phyloP scores from a whole-genome alignment of 1,140 invertebrate species.

The Anagrus nilaparvatae region DNA sequence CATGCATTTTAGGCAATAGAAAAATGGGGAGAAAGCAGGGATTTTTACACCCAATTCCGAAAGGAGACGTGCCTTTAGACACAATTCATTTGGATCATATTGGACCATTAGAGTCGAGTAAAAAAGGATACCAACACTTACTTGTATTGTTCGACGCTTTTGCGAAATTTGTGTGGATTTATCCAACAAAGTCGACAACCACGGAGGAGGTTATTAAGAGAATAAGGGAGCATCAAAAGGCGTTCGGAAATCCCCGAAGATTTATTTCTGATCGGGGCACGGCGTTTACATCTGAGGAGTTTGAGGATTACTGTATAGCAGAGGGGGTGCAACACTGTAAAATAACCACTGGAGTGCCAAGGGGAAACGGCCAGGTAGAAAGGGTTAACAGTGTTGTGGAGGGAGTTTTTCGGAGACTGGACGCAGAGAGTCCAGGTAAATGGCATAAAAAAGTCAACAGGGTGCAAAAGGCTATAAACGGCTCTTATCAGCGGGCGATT shows the following conservation, averaged over 20 bases:
- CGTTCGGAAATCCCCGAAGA: slow-evolving; percentile 28
- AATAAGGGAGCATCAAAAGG: slow-evolving; percentile 15
- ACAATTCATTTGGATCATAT: slow-evolving; percentile 21
- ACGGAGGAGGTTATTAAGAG: slow-evolving; percentile 16
- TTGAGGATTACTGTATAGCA: slow-evolving; percentile 19
- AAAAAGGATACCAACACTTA: slow-evolving; percentile 34
- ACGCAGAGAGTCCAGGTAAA: slow-evolving; percentile 20
- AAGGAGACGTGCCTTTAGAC: slow-evolving; percentile 18
- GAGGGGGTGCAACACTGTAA: slow-evolving; percentile 26
- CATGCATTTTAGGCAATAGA: slow-evolving; percentile 17
- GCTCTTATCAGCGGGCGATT: slow-evolving; percentile 16
- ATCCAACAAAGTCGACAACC: slow-evolving; percentile 14
- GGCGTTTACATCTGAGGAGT: slow-evolving; percentile 21
- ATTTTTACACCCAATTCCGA: slow-evolving; percentile 18
- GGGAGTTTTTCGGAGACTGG: slow-evolving; percentile 19
- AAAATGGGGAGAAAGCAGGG: slow-evolving; percentile 18
- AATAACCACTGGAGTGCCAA: slow-evolving; percentile 24
- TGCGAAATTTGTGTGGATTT: too few species aligned
- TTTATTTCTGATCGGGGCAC: slow-evolving; percentile 28
- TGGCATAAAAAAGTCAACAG: slow-evolving; percentile 26
- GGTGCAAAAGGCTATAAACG: slow-evolving; percentile 27
- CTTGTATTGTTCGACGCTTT: slow-evolving; percentile 33
- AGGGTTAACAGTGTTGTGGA: slow-evolving; percentile 22
- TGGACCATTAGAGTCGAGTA: slow-evolving; percentile 25
- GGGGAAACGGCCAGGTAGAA: slow-evolving; percentile 28